phyloP scores from a whole-genome alignment of 2,888 invertebrate species.

The Melangyna quadrimaculata region DNA sequence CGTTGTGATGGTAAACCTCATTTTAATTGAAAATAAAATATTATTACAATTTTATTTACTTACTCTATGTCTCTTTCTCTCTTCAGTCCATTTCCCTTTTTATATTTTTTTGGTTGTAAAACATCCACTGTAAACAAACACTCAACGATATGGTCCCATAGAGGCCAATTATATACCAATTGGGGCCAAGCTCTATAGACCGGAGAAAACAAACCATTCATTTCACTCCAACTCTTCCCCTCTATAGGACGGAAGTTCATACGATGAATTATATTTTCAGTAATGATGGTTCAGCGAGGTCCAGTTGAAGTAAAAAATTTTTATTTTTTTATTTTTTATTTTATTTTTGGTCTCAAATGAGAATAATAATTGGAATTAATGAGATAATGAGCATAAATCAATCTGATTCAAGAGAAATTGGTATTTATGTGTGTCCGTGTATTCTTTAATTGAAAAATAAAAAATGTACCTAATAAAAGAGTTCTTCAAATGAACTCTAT shows the following conservation, averaged over 20 bases:
- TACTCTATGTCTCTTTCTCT: slow-evolving; percentile 4
- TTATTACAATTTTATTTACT: slow-evolving; percentile 72
- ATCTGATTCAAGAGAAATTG: neutral
- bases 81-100: neutral
- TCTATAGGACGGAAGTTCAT: slow-evolving; percentile 34
- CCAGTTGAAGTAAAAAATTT: neutral
- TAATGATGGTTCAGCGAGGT: slow-evolving; percentile 50
- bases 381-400: slow-evolving; percentile 58
- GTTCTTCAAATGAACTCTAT: no score
- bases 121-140: slow-evolving; percentile 8
- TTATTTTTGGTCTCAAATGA: neutral
- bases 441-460: no score
- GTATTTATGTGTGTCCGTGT: no score
- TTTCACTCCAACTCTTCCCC: neutral
- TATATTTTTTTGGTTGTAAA: neutral
- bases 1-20: slow-evolving; percentile 61
- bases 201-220: slow-evolving; percentile 23
- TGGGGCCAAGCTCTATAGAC: slow-evolving; percentile 38
- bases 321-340: slow-evolving; percentile 1
- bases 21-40: slow-evolving; percentile 72
- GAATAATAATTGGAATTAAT: slow-evolving; percentile 52
- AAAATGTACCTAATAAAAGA: no score
- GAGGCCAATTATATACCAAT: slow-evolving; percentile 67
- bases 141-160: slow-evolving; percentile 35
- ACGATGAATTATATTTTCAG: slow-evolving; percentile 47